Evolutionary conservation across 2,797 vertebrate species (phyloP), one percentile per base, ranked within the genome.

Genomic region (Anguilla anguilla): DNA sequence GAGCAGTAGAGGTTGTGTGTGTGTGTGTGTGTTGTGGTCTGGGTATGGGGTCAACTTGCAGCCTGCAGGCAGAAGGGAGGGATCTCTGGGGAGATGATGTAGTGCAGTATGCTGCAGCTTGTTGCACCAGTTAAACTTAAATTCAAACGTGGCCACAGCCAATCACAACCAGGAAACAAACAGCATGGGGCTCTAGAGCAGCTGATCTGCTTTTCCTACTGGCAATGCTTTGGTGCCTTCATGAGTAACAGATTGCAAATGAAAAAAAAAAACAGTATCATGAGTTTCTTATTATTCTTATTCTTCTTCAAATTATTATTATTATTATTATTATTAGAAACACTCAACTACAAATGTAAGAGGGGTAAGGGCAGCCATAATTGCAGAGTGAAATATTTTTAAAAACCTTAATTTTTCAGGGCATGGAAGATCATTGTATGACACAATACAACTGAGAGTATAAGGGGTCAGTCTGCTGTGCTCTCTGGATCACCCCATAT

Each of bases 391-490:
- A 69, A n/a, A 9, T 7, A 9, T 10, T 31, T 69, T 28, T 3
- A 59, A 3, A 59, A 3, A 59, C 57, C 57, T 59, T 59, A 3
- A 15, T 64, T 22, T 67, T 25, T 67, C 25, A 67, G 19, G 5
- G 25, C 77, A 46, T 22, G 39, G 28, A 79, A 31, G 6, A 51
- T 82, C 43, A 94, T 96, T 96, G 82, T 95, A 95, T 95, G 93
- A 93, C 94, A 94, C 91, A 94, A 92, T 84, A 89, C 92, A 94
- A 92, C 94, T 92, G 88, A 79, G 90, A 91, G 92, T 86, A 94
- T 89, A 89, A 95, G 96, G 95, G 95, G 96, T 96, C 96, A 95
- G 95, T 96, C 94, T 96, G 92, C 86, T 81, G 67, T 77, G 10
- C 35, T 77, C n/a, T 69, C 72, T 39, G 35, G 10, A 5, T 35